phyloP scores from a whole-genome alignment of 2,888 invertebrate genomes.

The Drosophila flavopinicola region DNA sequence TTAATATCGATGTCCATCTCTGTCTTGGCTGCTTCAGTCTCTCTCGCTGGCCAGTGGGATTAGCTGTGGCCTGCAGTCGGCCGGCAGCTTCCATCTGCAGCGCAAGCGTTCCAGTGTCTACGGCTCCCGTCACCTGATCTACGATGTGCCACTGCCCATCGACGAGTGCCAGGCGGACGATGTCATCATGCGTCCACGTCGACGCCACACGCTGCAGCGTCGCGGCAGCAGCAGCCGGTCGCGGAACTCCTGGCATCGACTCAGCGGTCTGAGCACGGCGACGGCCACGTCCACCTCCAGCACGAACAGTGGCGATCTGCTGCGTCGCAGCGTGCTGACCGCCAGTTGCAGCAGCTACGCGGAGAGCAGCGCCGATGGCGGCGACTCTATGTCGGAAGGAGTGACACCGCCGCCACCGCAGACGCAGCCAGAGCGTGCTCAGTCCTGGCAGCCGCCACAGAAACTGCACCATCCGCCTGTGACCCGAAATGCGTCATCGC shows the following conservation, averaged over 20 bases:
- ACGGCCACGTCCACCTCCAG: conserved; percentile 72
- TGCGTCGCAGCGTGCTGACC: conserved; percentile 72
- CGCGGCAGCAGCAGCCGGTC: conserved; percentile 59
- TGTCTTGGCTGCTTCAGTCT: neutral
- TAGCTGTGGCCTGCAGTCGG: conserved; percentile 44
- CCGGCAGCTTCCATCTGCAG: conserved; percentile 81
- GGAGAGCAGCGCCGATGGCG: conserved; percentile 67
- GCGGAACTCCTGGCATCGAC: conserved; percentile 66
- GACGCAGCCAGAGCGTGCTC: conserved; percentile 62
- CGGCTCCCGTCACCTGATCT: conserved; percentile 87
- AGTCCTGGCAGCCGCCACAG: conserved; percentile 82
- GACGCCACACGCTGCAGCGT: conserved; percentile 48
- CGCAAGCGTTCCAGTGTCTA: conserved; percentile 85
- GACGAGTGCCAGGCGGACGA: conserved; percentile 86
- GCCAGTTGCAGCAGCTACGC: conserved; percentile 77
- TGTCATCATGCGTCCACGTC: conserved; percentile 82
- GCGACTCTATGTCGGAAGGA: conserved; percentile 24
- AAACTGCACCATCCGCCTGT: conserved; percentile 82
- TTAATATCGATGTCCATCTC: neutral
- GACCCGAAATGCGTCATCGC: conserved; percentile 85
- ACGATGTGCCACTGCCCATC: conserved; percentile 87
- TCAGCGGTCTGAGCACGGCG: conserved; percentile 74
- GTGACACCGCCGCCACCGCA: conserved; percentile 23
- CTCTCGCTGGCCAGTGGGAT: conserved; percentile 43
- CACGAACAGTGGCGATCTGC: conserved; percentile 69